These are phyloP conservation scores for Myiotriccus ornatus DNA, from an alignment of 2,797 vertebrate species.

Conservation along the genomic window DNA sequence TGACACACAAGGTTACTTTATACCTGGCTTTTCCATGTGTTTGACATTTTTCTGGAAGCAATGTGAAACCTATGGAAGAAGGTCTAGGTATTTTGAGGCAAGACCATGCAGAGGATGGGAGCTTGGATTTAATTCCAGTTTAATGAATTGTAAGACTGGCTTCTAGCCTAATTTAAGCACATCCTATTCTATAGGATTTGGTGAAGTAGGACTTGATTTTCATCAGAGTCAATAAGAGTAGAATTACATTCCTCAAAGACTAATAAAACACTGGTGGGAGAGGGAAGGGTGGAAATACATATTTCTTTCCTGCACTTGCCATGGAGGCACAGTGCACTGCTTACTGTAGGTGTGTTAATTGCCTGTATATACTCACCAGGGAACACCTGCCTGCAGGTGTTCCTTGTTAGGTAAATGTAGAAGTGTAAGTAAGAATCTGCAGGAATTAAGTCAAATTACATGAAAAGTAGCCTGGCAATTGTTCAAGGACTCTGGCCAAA, in stretches of 20 bases:
- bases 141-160: neutral
- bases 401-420: neutral
- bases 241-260: neutral
- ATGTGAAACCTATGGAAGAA: neutral
- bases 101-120: neutral
- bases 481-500: neutral
- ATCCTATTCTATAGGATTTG: neutral
- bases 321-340: neutral
- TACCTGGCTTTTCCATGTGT: neutral
- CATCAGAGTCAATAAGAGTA: neutral
- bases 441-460: neutral
- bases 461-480: neutral
- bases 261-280: neutral
- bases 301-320: neutral
- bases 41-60: neutral
- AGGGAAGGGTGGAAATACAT: neutral
- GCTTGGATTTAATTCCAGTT: constrained; percentile 6
- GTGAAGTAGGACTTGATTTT: neutral
- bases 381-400: neutral
- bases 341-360: neutral
- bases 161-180: neutral
- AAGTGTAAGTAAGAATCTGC: neutral
- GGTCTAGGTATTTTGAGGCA: neutral
- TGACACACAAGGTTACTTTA: neutral
- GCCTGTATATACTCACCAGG: neutral